phyloP scores from a whole-genome alignment of 2,888 invertebrate genomes.

The Eristalis tenax region DNA sequence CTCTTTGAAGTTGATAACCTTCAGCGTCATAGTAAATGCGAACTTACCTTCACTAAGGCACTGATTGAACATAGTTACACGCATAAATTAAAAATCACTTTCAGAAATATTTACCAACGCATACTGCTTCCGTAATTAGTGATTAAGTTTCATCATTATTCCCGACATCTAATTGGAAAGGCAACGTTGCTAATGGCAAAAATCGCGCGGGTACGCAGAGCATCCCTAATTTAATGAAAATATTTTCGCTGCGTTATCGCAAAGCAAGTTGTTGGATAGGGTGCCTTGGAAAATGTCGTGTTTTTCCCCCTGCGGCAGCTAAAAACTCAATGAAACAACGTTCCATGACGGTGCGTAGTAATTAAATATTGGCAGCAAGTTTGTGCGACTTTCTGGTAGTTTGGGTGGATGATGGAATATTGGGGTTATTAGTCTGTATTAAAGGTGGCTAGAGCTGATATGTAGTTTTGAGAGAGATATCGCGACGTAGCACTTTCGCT shows the following conservation, averaged over 20 bases:
- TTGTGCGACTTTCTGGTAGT: not conserved
- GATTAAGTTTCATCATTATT: constrained; percentile 1
- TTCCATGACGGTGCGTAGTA: not conserved
- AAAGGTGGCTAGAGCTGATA: no score
- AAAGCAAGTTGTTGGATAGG: not conserved
- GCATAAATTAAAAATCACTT: no score
- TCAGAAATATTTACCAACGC: not conserved
- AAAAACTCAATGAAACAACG: not conserved
- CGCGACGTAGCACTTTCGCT: no score
- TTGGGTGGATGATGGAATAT: not conserved
- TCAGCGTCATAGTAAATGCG: no score
- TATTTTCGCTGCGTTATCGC: not conserved
- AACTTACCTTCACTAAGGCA: no score
- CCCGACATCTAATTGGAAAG: not conserved
- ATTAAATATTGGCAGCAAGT: not conserved
- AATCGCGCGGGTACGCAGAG: not conserved
- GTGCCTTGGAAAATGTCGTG: not conserved
- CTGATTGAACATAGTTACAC: no score
- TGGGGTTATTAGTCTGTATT: not conserved
- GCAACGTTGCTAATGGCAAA: not conserved
- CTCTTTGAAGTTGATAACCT: no score
- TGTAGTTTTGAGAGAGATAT: no score
- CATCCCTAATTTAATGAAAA: not conserved
- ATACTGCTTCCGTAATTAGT: not conserved
- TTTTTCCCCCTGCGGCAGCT: not conserved